Conservation (phyloP, 2,797 vertebrate species). For the Neosilurus hyrtlii region DNA sequence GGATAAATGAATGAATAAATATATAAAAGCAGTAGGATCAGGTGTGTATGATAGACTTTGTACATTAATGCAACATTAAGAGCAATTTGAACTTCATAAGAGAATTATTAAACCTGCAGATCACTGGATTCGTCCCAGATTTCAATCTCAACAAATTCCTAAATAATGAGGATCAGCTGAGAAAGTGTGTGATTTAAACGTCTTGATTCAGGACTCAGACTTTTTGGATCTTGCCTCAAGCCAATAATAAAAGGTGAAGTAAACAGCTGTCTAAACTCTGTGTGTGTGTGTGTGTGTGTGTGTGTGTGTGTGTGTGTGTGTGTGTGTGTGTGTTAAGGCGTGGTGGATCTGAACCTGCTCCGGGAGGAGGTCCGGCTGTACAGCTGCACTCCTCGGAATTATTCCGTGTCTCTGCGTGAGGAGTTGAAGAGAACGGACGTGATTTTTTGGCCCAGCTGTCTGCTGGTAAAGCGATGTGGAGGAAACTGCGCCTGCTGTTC, state of each 20-base stretch:
- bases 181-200: slow-evolving; percentile 4
- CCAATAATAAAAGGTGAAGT: neutral
- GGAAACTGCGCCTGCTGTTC: slow-evolving; percentile 95
- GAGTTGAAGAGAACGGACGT: slow-evolving; percentile 92
- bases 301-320: slow-evolving; percentile 11
- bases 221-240: slow-evolving; percentile 1
- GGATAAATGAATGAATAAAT: no score
- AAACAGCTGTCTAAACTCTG: slow-evolving; percentile 15
- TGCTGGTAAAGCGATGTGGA: slow-evolving; percentile 94
- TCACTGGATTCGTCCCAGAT: neutral
- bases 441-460: slow-evolving; percentile 97
- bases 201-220: slow-evolving; percentile 2
- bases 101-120: no score
- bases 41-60: neutral
- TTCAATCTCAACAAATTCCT: neutral
- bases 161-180: slow-evolving; percentile 16
- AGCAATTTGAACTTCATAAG: no score
- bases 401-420: slow-evolving; percentile 90
- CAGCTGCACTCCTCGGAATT: slow-evolving; percentile 96
- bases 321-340: slow-evolving; percentile 59
- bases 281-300: slow-evolving; percentile 20
- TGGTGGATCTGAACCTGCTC: slow-evolving; percentile 87
- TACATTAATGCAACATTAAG: no score
- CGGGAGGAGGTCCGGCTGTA: slow-evolving; percentile 91
- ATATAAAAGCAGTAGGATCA: neutral